Evolutionary conservation across 2,797 vertebrate genomes (phyloP).

Genomic region (Hoplostethus mediterraneus): DNA sequence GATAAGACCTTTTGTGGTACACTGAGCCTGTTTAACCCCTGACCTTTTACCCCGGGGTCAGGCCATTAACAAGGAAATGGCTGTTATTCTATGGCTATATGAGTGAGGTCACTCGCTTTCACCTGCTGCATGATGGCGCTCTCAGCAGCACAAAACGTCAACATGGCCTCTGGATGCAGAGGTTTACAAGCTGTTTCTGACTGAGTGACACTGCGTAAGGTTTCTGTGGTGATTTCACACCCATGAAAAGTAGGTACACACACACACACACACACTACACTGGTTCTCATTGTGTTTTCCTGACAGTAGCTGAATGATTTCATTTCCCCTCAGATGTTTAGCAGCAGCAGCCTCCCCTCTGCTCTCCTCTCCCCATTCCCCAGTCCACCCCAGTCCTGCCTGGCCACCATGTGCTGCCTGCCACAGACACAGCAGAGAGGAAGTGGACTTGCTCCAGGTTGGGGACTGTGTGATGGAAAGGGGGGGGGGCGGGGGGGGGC

Average conservation of each 20-base stretch:
- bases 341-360: constrained; percentile 1
- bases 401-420: constrained; percentile 35
- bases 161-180: constrained; percentile 23
- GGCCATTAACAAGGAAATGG: constrained; percentile 60
- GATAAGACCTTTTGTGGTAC: constrained; percentile 52
- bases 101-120: constrained; percentile 49
- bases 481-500: constrained; percentile 15
- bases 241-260: neutral
- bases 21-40: constrained; percentile 55
- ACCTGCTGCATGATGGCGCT: constrained; percentile 49
- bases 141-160: constrained; percentile 37
- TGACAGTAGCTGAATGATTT: constrained; percentile 52
- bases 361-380: constrained; percentile 10
- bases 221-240: constrained; percentile 14
- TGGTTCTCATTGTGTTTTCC: constrained; percentile 35
- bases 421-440: constrained; percentile 44
- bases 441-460: constrained; percentile 52
- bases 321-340: constrained; percentile 24
- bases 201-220: neutral
- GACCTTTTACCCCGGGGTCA: constrained; percentile 53
- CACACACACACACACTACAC: neutral
- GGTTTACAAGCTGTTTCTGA: constrained; percentile 54
- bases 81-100: constrained; percentile 48
- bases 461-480: constrained; percentile 33
- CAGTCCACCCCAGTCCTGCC: constrained; percentile 13